These are phyloP conservation scores for Rhinogobius similis DNA, from an alignment of 2,113 vertebrate species.

Conservation along the genomic window DNA sequence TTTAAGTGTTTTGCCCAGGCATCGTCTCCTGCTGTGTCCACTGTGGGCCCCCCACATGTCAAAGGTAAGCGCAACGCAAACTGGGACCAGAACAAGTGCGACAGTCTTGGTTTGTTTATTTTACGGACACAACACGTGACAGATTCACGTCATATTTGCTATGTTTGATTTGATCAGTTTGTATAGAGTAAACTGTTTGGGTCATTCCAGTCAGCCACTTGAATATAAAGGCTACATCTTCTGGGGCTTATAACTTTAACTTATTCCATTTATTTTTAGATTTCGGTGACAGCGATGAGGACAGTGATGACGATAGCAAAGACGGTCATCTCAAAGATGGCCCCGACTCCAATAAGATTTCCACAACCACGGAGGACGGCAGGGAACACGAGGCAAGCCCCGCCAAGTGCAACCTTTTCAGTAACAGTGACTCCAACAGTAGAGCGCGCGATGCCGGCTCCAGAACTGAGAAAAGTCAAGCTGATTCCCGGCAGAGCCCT, in stretches of 20 bases:
- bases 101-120: neutral
- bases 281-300: conserved; percentile 91
- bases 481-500: conserved; percentile 92
- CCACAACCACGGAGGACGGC: conserved; percentile 86
- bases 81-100: neutral
- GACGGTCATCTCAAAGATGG: conserved; percentile 85
- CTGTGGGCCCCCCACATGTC: conserved; percentile 88
- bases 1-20: conserved; percentile 92
- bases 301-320: conserved; percentile 94
- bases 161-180: neutral
- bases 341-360: conserved; percentile 87
- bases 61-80: conserved; percentile 82
- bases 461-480: conserved; percentile 84
- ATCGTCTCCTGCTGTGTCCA: conserved; percentile 86
- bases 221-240: neutral
- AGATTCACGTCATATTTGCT: neutral
- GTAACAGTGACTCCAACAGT: conserved; percentile 60
- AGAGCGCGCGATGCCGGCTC: conserved; percentile 74
- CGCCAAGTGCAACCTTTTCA: conserved; percentile 71
- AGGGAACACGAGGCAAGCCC: conserved; percentile 84
- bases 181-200: neutral
- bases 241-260: neutral
- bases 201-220: neutral
- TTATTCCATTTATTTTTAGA: conserved; percentile 69
- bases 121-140: neutral